These are phyloP conservation scores for Coregonus ussuriensis DNA, from an alignment of 2,797 vertebrate genomes.

Conservation along the genomic window DNA sequence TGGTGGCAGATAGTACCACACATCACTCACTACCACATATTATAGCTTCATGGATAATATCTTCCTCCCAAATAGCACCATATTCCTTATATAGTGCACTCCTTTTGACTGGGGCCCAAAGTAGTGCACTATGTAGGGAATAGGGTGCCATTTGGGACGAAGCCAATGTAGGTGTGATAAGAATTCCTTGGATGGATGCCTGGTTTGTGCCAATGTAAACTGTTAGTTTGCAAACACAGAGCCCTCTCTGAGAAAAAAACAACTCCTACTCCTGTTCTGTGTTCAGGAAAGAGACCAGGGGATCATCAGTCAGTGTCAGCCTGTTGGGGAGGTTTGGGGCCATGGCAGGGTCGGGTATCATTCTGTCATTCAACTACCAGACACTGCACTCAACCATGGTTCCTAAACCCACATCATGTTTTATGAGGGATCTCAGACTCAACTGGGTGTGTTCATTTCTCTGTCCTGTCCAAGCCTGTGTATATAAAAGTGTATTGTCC, in stretches of 20 bases:
- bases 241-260: background rate
- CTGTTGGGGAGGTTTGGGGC: background rate
- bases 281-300: background rate
- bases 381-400: background rate
- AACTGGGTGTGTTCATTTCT: background rate
- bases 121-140: background rate
- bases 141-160: background rate
- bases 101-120: background rate
- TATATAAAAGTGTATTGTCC: background rate
- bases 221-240: background rate
- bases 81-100: background rate
- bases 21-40: background rate
- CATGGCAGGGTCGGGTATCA: conserved; percentile 1
- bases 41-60: background rate
- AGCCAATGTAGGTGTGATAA: background rate
- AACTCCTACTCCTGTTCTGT: too few relatives aligned
- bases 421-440: background rate
- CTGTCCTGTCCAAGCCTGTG: background rate
- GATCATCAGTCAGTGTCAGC: conserved; percentile 13
- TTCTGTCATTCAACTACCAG: background rate
- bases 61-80: background rate
- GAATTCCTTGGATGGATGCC: background rate
- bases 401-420: background rate
- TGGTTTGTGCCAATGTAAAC: background rate
- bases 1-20: background rate